A percentile compares a stretch with the other conserved stretches of the same genome.
Evolutionary conservation across 2,113 vertebrate genomes (phyloP).

Genomic region (Perca flavescens): DNA sequence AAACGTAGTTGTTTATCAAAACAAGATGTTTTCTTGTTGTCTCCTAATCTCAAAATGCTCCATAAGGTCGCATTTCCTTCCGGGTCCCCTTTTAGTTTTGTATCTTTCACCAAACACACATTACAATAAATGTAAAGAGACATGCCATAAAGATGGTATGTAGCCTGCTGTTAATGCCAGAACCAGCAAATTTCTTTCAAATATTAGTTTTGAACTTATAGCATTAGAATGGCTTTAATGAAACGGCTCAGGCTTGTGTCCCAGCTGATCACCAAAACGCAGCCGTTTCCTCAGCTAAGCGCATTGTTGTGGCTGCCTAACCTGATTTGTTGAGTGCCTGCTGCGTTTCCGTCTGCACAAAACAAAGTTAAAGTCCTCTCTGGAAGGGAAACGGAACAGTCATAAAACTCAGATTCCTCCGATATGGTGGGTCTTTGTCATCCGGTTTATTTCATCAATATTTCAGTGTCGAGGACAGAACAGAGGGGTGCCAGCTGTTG

Average conservation of each 20-base stretch:
- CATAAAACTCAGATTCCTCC: slow-evolving; percentile 51
- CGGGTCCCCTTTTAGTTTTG: not conserved
- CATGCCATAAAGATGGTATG: not conserved
- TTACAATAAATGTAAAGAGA: not conserved
- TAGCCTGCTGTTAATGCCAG: not conserved
- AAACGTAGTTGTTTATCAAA: not conserved
- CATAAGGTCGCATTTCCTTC: not conserved
- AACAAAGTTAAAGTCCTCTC: slow-evolving; percentile 68
- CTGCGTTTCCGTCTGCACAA: slow-evolving; percentile 56
- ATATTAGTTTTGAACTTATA: slow-evolving; percentile 39
- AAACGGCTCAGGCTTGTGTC: slow-evolving; percentile 57
- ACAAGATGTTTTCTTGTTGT: not conserved
- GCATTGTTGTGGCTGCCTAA: slow-evolving; percentile 48
- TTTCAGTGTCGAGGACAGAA: slow-evolving; percentile 58
- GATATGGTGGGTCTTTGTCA: slow-evolving; percentile 44
- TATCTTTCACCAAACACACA: not conserved
- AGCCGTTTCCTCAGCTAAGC: slow-evolving; percentile 53
- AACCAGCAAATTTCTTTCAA: slow-evolving; percentile 4
- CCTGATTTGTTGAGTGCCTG: slow-evolving; percentile 64
- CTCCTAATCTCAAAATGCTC: not conserved
- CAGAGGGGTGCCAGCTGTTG: slow-evolving; percentile 44
- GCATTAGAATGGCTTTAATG: slow-evolving; percentile 61
- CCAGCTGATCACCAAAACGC: slow-evolving; percentile 43
- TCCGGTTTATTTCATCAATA: slow-evolving; percentile 65
- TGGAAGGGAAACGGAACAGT: slow-evolving; percentile 48